Conservation (phyloP, 2,888 invertebrate genomes). For the Epistrophe eligans region DNA sequence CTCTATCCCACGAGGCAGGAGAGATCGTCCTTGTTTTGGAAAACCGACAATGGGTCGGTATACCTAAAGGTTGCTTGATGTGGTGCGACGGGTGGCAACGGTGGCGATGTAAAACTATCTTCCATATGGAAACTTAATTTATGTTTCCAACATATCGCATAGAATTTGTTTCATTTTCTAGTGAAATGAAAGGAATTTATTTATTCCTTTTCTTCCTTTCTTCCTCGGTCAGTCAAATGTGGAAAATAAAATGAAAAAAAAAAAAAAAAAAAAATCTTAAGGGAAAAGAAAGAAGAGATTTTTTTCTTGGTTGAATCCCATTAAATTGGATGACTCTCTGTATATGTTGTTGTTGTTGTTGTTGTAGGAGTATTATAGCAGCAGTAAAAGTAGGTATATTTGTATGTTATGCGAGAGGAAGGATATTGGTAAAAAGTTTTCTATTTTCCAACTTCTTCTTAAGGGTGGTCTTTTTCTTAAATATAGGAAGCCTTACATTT, state of each 20-base stretch:
- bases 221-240: slow-evolving; percentile 56
- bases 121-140: slow-evolving; percentile 84
- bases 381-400: background rate
- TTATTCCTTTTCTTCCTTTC: slow-evolving; percentile 64
- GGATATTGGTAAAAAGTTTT: slow-evolving; percentile 73
- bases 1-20: slow-evolving; percentile 1
- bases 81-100: slow-evolving; percentile 21
- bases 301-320: slow-evolving; percentile 70
- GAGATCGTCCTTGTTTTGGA: slow-evolving; percentile 13
- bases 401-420: slow-evolving; percentile 33
- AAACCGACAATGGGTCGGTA: slow-evolving; percentile 7
- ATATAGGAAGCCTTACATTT: slow-evolving; percentile 67
- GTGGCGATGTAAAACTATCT: slow-evolving; percentile 79
- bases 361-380: slow-evolving; percentile 12
- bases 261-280: slow-evolving; percentile 29
- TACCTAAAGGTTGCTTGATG: slow-evolving; percentile 13
- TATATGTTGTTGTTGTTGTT: slow-evolving; percentile 15
- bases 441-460: slow-evolving; percentile 69
- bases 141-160: slow-evolving; percentile 83
- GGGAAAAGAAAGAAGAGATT: slow-evolving; percentile 32
- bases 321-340: slow-evolving; percentile 71
- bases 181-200: slow-evolving; percentile 72
- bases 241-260: slow-evolving; percentile 48
- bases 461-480: slow-evolving; percentile 41
- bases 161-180: slow-evolving; percentile 81